Percentiles rank a stretch among this genome's conserved stretches.
phyloP scores from a whole-genome alignment of 2,113 vertebrate species.

The Bothrops jararaca region DNA sequence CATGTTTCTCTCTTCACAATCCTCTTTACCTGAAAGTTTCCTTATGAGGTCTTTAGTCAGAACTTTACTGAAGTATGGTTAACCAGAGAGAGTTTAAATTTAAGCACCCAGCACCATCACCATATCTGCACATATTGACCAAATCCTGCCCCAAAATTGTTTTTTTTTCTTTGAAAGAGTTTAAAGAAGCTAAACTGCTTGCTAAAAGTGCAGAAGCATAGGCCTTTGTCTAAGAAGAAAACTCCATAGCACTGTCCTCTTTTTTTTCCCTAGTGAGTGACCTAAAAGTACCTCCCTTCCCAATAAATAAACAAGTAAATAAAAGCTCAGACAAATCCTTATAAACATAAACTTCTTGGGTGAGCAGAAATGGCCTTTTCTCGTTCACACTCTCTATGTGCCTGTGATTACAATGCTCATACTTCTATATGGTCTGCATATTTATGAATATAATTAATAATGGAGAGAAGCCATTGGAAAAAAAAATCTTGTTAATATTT shows the following conservation, averaged over 20 bases:
- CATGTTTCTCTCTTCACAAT: not conserved
- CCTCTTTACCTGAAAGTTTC: not conserved
- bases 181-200: not conserved
- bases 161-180: not conserved
- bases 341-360: not conserved
- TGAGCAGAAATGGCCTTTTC: not conserved
- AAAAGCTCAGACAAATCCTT: not conserved
- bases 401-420: not conserved
- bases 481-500: not conserved
- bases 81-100: not conserved
- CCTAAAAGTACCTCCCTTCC: not conserved
- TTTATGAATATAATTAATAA: not conserved
- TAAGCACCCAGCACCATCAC: not conserved
- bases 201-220: not conserved
- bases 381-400: not conserved
- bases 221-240: not conserved
- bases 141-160: not conserved
- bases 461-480: not conserved
- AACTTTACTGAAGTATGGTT: not conserved
- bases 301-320: not conserved
- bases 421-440: not conserved
- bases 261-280: not conserved
- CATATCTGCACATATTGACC: not conserved
- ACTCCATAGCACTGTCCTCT: not conserved
- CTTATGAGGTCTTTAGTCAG: not conserved